Percentiles rank a stretch among this genome's conserved stretches.
Evolutionary conservation across 1,140 invertebrate species (phyloP).

Genomic region (Calliopsis andreniformis): DNA sequence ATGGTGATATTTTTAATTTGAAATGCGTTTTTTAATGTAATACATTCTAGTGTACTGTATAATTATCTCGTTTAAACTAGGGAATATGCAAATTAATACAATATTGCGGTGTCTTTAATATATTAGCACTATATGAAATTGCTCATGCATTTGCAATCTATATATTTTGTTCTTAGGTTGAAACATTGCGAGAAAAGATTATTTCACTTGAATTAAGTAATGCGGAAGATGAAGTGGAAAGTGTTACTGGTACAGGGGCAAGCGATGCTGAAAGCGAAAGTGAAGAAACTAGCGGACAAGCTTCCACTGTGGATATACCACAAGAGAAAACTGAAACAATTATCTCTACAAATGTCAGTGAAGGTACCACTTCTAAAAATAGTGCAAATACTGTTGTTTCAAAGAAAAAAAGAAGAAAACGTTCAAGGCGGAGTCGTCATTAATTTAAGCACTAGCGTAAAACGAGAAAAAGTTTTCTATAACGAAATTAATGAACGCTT

Average conservation of each 20-base stretch:
- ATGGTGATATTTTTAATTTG: neutral
- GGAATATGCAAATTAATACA: neutral
- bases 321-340: conserved; percentile 69
- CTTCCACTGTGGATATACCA: conserved; percentile 66
- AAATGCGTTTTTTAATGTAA: neutral
- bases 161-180: conserved; percentile 84
- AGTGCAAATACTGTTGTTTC: conserved; percentile 73
- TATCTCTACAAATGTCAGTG: conserved; percentile 67
- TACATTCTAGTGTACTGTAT: neutral
- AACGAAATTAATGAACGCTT: conserved; percentile 20
- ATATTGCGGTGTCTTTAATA: neutral
- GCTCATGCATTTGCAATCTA: conserved; percentile 13
- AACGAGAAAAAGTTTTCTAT: conserved; percentile 14
- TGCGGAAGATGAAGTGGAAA: conserved; percentile 83
- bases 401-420: conserved; percentile 80
- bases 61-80: conserved; percentile 1
- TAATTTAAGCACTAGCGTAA: conserved; percentile 51
- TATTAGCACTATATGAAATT: neutral
- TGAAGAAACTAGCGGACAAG: conserved; percentile 71
- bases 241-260: conserved; percentile 77
- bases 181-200: conserved; percentile 93
- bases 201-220: conserved; percentile 91
- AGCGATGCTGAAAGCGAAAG: conserved; percentile 81
- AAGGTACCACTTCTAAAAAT: conserved; percentile 68
- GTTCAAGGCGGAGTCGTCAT: conserved; percentile 77